Conservation (phyloP, 1,140 invertebrate species). For the Potamilus streckersoni region DNA sequence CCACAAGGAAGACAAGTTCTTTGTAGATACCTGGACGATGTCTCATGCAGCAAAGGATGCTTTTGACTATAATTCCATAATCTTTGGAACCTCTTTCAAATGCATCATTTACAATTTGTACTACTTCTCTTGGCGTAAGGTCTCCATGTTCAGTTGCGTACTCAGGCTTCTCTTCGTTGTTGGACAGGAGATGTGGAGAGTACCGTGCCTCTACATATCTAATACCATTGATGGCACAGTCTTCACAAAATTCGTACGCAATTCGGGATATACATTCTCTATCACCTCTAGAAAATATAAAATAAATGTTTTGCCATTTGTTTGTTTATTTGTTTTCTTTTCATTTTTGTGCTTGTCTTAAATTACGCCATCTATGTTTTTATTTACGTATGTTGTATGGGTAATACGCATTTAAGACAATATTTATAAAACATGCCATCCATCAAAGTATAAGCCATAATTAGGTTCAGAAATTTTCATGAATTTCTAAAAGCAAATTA, state of each 20-base stretch:
- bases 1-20: no score
- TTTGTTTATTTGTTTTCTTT: background rate
- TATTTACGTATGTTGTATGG: background rate
- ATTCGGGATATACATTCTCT: slow-evolving; percentile 71
- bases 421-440: background rate
- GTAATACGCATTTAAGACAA: background rate
- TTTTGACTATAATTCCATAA: slow-evolving; percentile 69
- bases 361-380: background rate
- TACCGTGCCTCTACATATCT: slow-evolving; percentile 73
- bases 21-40: slow-evolving; percentile 55
- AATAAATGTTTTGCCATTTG: background rate
- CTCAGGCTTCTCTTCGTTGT: slow-evolving; percentile 29
- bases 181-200: slow-evolving; percentile 70
- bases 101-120: slow-evolving; percentile 64
- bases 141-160: slow-evolving; percentile 29
- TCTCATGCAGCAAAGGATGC: slow-evolving; percentile 69
- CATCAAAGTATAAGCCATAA: background rate
- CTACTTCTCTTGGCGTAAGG: slow-evolving; percentile 63
- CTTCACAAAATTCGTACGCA: slow-evolving; percentile 75
- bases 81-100: slow-evolving; percentile 65
- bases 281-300: slow-evolving; percentile 66
- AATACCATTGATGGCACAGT: slow-evolving; percentile 69
- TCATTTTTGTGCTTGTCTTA: background rate
- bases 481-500: no score
- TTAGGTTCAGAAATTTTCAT: no score